Base-by-base conservation (phyloP, 2,113 vertebrate species). In the Meriones unguiculatus region DNA sequence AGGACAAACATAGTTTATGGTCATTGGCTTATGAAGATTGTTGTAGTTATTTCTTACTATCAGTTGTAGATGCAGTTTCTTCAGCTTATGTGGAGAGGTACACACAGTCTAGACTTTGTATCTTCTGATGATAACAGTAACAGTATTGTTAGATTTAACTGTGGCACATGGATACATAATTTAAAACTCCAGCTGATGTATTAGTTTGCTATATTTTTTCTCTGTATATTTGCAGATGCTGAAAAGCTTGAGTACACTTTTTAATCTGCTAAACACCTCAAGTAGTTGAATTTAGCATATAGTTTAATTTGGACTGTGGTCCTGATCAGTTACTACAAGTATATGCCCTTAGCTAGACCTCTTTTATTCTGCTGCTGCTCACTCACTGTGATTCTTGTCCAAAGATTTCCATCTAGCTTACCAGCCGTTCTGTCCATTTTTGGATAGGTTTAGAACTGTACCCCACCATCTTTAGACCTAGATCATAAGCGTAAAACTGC, bases 1-100 rank as follows among this genome's bases (percentile, higher is more conserved):
- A 96, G 89, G 89, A 95, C 89, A 97, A 91, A 84, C 90, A 89
- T 7, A 87, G 64, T 73, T 77, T 92, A 50, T 72, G 52, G 24
- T 95, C 59, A 92, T 52, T 95, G 73, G 50, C 75, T 94, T 93
- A 57, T 82, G 30, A 94, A 92, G 52, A 24, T 75, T 84, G 59
- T 95, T 96, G 85, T 87, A 62, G 78, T 64, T 90, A 95, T 90
- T 88, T 50, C 52, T 46, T 93, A 28, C 75, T 76, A 85, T 81
- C 80, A 70, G 54, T 72, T 81, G 76, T 50, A 88, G 18, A 57
- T 95, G 41, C 13, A 24, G 13, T 95, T 97, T 97, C 62, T 92
- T 96, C 59, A 82, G 1, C 81, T 35, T 90, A 65, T 81, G 4
- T 89, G 80, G 38, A 91, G 72, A 91, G 62, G 41, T 65, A 77